Evolutionary conservation across 2,797 vertebrate species (phyloP).

Genomic region (Arctocebus calabarensis): DNA sequence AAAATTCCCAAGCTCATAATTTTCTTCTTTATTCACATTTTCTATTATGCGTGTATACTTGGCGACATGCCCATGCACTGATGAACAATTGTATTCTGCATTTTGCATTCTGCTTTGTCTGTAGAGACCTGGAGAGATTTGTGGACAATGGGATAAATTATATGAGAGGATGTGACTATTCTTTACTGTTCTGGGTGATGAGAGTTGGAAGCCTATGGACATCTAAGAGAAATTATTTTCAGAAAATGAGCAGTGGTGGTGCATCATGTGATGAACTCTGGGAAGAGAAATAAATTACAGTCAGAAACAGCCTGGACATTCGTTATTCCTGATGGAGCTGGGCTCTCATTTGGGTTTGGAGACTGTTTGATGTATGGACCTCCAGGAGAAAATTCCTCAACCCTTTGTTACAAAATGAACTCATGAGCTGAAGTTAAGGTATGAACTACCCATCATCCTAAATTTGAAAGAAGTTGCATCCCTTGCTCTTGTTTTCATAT

Average conservation of each 20-base stretch:
- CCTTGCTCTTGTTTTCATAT: conserved; percentile 63
- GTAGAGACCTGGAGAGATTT: conserved; percentile 84
- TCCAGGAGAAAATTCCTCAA: conserved; percentile 76
- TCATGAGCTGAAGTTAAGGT: conserved; percentile 70
- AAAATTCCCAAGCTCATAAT: conserved; percentile 27
- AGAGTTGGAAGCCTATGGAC: conserved; percentile 81
- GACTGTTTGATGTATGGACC: conserved; percentile 82
- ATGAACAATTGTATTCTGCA: conserved; percentile 77
- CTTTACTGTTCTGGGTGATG: conserved; percentile 85
- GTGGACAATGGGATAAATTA: conserved; percentile 84
- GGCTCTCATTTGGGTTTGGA: conserved; percentile 82
- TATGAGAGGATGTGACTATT: conserved; percentile 83
- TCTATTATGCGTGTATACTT: not conserved
- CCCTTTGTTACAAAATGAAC: conserved; percentile 78
- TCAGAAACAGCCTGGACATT: conserved; percentile 81
- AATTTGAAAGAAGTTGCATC: conserved; percentile 78
- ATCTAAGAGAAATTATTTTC: conserved; percentile 88
- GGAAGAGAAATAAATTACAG: conserved; percentile 83
- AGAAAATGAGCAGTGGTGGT: conserved; percentile 87
- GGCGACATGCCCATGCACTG: conserved; percentile 40
- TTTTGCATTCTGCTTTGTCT: conserved; percentile 85
- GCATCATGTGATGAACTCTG: conserved; percentile 85
- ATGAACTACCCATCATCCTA: conserved; percentile 71
- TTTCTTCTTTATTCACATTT: conserved; percentile 30
- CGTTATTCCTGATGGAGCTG: conserved; percentile 83